Evolutionary conservation across 2,113 vertebrate genomes (phyloP).

Genomic region (Notechis scutatus): DNA sequence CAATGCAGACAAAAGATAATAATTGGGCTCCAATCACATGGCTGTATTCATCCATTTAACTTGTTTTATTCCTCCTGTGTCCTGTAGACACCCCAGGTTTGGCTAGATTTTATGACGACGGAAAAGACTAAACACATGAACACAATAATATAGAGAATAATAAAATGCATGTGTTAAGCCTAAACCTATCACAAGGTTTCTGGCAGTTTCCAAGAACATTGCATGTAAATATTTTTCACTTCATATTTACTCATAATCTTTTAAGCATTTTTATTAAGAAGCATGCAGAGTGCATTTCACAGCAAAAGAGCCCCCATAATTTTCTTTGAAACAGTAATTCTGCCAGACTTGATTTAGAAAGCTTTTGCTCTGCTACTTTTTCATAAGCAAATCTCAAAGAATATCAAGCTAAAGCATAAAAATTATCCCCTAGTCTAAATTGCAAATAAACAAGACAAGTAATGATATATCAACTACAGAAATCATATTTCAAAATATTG

Average conservation of each 20-base stretch:
- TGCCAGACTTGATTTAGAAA: constrained; percentile 57
- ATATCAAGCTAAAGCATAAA: constrained; percentile 9
- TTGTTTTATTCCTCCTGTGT: not conserved
- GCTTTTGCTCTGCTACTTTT: constrained; percentile 30
- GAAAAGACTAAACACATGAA: constrained; percentile 54
- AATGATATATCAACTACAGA: constrained; percentile 51
- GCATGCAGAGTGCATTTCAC: constrained; percentile 61
- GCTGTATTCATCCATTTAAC: not conserved
- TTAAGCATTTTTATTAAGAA: constrained; percentile 54
- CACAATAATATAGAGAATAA: constrained; percentile 59
- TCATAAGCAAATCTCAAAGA: constrained; percentile 32
- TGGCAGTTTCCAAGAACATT: constrained; percentile 45
- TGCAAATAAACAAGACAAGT: constrained; percentile 43
- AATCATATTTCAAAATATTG: constrained; percentile 43
- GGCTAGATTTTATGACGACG: constrained; percentile 50
- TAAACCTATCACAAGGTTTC: constrained; percentile 19
- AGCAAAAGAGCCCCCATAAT: constrained; percentile 45
- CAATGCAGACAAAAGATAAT: not conserved
- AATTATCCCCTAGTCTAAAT: constrained; percentile 6
- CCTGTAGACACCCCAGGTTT: not conserved
- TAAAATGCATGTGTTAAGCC: constrained; percentile 69
- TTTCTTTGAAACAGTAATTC: constrained; percentile 54
- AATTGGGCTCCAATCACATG: not conserved
- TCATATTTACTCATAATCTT: constrained; percentile 59
- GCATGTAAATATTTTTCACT: constrained; percentile 44